These are phyloP conservation scores for Netelia virgata DNA, from an alignment of 2,888 invertebrate species.

Conservation along the genomic window DNA sequence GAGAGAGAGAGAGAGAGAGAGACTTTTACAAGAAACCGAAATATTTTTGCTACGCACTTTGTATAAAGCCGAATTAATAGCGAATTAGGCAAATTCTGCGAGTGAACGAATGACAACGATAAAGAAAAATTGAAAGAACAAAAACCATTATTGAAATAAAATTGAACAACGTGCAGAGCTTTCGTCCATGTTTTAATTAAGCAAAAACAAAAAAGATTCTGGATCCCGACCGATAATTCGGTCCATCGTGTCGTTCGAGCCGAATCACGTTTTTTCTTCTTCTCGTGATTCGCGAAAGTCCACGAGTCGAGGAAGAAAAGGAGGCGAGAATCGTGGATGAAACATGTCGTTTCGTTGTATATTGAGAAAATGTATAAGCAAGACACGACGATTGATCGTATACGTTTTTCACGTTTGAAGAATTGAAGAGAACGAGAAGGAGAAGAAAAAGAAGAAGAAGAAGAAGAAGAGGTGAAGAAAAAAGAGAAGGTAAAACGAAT, in stretches of 20 bases:
- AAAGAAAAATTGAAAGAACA: not conserved
- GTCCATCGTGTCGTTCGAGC: not conserved
- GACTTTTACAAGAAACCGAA: slow-evolving; percentile 48
- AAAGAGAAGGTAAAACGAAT: no score
- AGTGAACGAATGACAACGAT: slow-evolving; percentile 3
- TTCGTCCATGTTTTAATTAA: not conserved
- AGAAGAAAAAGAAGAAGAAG: slow-evolving; percentile 13
- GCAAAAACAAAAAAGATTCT: not conserved
- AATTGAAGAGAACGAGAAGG: slow-evolving; percentile 39
- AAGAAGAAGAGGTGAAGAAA: slow-evolving; percentile 16
- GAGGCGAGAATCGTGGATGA: slow-evolving; percentile 10
- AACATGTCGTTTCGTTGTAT: slow-evolving; percentile 78
- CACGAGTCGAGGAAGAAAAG: not conserved
- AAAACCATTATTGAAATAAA: not conserved
- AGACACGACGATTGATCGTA: slow-evolving; percentile 76
- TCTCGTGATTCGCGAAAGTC: not conserved
- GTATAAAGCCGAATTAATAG: slow-evolving; percentile 51
- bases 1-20: slow-evolving; percentile 21
- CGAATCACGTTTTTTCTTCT: not conserved
- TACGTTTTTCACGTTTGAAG: slow-evolving; percentile 73
- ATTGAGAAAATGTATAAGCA: slow-evolving; percentile 77
- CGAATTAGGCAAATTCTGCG: slow-evolving; percentile 34
- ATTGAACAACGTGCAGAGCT: slow-evolving; percentile 5
- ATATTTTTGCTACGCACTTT: slow-evolving; percentile 79
- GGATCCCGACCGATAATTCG: not conserved